Evolutionary conservation across 1,140 invertebrate species (phyloP), one percentile per base, ranked within the genome.

Genomic region (Drosophila virilis): DNA sequence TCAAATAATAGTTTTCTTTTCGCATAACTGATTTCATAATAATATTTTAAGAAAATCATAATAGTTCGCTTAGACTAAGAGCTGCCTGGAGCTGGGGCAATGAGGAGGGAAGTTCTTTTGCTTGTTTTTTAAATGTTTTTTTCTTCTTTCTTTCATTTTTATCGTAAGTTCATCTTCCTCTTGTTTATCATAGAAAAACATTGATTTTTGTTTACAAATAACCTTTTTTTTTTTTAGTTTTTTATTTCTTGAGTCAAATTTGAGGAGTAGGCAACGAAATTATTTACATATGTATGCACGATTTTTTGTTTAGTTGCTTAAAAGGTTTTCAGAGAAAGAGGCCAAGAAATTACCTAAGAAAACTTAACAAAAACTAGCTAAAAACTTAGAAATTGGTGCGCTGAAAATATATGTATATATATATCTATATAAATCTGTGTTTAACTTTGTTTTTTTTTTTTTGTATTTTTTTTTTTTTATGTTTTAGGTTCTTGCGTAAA

Each of bases 31-130:
- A 57, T 42, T 17, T 58, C 43, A 37, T 57, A 38, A 55, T 51
- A 37, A 9, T 54, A 13, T 33, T 32, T 52, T 4, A 46, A 72
- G 17, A 82, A 88, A 88, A 86, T 82, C 83, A 86, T 88, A 86
- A 85, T 86, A 77, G 79, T 73, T 88, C 83, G 68, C 83, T 86
- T 86, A 86, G 82, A 65, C 83, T 86, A 86, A 66, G 79, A 86
- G 79, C 69, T 86, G 83, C 83, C 82, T 61, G 48, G 59, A 48
- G 45, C 15, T 28, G 65, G 60, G 81, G 81, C 81, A 85, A 85
- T 85, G 79, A 86, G 83, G 83, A 86, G 83, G 83, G 83, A 86
- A 86, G 84, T 88, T 86, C 80, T 84, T 83, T 84, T 84, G 77
- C 81, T 84, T 80, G 77, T 77, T 76, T 84, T 84, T 1, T 17